phyloP scores from a whole-genome alignment of 2,797 vertebrate species.

The Falco cherrug region DNA sequence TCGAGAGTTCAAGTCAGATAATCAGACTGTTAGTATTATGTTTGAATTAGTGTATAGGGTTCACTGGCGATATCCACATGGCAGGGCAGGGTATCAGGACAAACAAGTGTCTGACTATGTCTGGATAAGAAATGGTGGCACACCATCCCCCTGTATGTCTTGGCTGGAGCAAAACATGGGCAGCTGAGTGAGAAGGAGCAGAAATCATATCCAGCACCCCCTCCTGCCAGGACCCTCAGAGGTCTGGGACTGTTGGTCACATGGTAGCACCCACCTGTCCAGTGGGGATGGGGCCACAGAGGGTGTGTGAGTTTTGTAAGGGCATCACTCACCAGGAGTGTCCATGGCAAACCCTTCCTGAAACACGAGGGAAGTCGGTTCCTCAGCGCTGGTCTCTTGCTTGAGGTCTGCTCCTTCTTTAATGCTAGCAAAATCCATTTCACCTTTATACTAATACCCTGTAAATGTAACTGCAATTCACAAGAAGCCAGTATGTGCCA shows the following conservation, averaged over 20 bases:
- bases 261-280: neutral
- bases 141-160: neutral
- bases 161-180: neutral
- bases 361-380: rapidly evolving
- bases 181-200: neutral
- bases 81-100: neutral
- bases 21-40: neutral
- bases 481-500: neutral
- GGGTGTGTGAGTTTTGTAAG: neutral
- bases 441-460: neutral
- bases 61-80: neutral
- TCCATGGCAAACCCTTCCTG: neutral
- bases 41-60: neutral
- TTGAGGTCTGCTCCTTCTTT: neutral
- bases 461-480: neutral
- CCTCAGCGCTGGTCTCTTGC: neutral
- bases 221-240: neutral
- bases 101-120: neutral
- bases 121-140: neutral
- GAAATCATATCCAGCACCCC: neutral
- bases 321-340: neutral
- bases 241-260: neutral
- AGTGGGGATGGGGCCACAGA: rapidly evolving
- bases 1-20: neutral
- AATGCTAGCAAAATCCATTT: neutral